Conservation (phyloP, 2,113 vertebrate species). For the Brienomyrus brachyistius region DNA sequence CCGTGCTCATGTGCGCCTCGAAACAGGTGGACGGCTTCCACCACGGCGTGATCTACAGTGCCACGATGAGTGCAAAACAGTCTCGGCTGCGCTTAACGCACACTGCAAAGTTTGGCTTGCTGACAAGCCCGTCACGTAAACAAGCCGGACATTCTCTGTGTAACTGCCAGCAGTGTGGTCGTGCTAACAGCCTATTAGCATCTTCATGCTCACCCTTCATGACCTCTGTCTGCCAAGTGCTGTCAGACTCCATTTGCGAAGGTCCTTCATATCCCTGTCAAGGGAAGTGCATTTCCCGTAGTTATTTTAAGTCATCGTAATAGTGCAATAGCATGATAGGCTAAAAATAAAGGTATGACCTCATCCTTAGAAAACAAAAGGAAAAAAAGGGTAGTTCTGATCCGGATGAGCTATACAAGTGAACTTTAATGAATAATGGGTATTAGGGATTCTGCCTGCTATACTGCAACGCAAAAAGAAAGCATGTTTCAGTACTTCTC, state of each 20-base stretch:
- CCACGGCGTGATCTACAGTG: neutral
- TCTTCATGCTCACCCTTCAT: neutral
- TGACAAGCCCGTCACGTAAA: neutral
- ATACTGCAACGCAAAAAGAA: neutral
- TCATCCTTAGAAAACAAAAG: neutral
- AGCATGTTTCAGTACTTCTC: neutral
- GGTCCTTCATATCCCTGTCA: neutral
- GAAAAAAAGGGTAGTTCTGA: neutral
- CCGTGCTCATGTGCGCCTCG: neutral
- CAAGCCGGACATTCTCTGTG: neutral
- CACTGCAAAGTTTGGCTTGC: neutral
- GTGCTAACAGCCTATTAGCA: neutral
- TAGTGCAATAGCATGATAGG: neutral
- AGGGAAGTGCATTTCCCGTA: neutral
- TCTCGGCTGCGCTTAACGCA: neutral
- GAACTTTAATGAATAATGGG: neutral
- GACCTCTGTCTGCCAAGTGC: neutral
- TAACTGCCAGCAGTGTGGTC: neutral
- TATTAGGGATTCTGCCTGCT: neutral
- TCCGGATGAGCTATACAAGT: neutral
- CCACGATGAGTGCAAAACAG: conserved; percentile 8
- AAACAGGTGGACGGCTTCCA: neutral
- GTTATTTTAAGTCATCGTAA: conserved; percentile 9
- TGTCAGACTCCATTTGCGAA: neutral
- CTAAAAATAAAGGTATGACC: neutral